Conservation (phyloP, 1,140 invertebrate species). For the Drepana arcuata region DNA sequence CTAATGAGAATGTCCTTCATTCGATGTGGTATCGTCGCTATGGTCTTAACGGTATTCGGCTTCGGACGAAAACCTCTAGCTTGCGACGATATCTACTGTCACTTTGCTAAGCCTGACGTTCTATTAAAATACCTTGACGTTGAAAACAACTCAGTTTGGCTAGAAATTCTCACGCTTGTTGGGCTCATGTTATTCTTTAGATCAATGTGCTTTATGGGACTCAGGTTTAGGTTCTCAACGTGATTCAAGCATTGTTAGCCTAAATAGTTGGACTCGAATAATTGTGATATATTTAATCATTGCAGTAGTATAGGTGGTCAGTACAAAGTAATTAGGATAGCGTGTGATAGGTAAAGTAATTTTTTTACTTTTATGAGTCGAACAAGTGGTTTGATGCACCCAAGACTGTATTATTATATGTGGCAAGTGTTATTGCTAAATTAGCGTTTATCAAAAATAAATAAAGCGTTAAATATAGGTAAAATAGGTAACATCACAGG, state of each 20-base stretch:
- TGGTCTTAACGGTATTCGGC: slow-evolving; percentile 75
- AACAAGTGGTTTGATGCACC: too few species aligned
- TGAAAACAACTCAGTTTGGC: slow-evolving; percentile 67
- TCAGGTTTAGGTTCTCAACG: slow-evolving; percentile 70
- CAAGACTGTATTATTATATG: too few species aligned
- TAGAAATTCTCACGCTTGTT: slow-evolving; percentile 69
- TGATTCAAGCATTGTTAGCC: slow-evolving; percentile 48
- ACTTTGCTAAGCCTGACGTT: slow-evolving; percentile 74
- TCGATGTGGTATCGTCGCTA: slow-evolving; percentile 74
- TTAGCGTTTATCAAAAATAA: too few species aligned
- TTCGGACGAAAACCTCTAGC: slow-evolving; percentile 71
- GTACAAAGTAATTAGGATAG: slow-evolving; percentile 20
- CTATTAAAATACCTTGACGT: slow-evolving; percentile 73
- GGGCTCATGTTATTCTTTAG: slow-evolving; percentile 70
- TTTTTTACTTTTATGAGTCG: too few species aligned
- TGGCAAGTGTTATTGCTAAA: too few species aligned
- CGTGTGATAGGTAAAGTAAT: slow-evolving; percentile 22
- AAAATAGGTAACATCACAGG: too few species aligned
- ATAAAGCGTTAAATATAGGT: too few species aligned
- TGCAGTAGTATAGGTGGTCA: slow-evolving; percentile 6
- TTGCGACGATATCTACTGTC: slow-evolving; percentile 75
- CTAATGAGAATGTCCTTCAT: slow-evolving; percentile 77
- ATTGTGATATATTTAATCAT: slow-evolving; percentile 18
- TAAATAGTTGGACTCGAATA: too few species aligned
- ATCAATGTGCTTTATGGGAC: slow-evolving; percentile 69